phyloP scores from a whole-genome alignment of 2,888 invertebrate genomes.

The Labia minor region DNA sequence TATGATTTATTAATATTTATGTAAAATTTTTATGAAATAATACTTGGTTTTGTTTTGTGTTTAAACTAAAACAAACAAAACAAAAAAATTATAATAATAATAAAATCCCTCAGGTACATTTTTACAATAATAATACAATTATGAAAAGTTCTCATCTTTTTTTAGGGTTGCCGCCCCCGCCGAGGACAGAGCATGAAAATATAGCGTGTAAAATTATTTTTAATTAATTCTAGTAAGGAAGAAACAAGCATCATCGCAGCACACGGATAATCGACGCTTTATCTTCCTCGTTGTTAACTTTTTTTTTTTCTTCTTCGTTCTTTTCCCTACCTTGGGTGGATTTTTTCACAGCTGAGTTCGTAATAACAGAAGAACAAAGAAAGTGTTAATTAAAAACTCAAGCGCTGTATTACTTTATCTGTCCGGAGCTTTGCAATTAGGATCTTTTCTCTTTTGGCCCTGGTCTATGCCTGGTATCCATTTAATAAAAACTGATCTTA shows the following conservation, averaged over 20 bases:
- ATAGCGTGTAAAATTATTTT: too few species aligned
- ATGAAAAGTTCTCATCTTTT: too few species aligned
- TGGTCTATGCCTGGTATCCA: background rate
- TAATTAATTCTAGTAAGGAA: background rate
- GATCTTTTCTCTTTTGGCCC: background rate
- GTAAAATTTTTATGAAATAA: too few species aligned
- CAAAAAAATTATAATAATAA: too few species aligned
- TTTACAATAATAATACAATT: too few species aligned
- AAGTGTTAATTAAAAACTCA: conserved; percentile 7
- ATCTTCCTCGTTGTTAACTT: background rate
- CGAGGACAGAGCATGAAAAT: too few species aligned
- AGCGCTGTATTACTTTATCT: background rate
- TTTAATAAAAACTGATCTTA: background rate
- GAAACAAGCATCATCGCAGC: background rate
- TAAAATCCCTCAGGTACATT: too few species aligned
- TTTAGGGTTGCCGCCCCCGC: too few species aligned
- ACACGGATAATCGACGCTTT: background rate
- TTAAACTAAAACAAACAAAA: too few species aligned
- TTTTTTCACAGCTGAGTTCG: conserved; percentile 8
- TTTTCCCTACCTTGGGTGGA: background rate
- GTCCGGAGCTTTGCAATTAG: conserved; percentile 4
- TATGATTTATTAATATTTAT: too few species aligned
- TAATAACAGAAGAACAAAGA: conserved; percentile 8
- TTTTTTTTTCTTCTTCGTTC: background rate
- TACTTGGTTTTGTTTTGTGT: too few species aligned